Evolutionary conservation across 2,113 vertebrate species (phyloP).

Genomic region (Gopherus flavomarginatus): DNA sequence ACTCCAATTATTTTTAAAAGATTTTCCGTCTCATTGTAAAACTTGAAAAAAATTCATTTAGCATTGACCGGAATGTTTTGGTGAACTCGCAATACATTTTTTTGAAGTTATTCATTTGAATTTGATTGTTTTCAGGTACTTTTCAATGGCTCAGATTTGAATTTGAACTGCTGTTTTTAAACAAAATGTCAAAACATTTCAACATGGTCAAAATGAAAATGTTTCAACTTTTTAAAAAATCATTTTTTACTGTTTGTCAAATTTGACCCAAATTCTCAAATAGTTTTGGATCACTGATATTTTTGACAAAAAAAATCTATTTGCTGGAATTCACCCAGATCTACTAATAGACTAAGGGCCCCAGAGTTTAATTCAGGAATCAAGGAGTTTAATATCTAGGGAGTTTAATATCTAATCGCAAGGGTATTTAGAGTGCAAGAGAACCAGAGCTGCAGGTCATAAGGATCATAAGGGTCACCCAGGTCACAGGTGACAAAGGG

Average conservation of each 20-base stretch:
- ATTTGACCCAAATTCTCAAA: neutral
- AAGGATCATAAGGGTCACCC: neutral
- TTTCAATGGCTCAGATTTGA: neutral
- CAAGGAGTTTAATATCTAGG: neutral
- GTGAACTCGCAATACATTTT: neutral
- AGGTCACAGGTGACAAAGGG: neutral
- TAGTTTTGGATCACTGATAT: too few species aligned
- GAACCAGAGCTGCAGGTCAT: neutral
- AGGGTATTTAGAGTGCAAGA: neutral
- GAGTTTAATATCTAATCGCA: neutral
- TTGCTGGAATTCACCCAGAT: too few species aligned
- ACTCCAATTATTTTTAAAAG: neutral
- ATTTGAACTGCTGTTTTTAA: neutral
- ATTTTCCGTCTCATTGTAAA: neutral
- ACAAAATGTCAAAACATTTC: neutral
- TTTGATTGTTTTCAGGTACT: neutral
- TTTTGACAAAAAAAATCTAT: too few species aligned
- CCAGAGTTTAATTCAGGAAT: neutral
- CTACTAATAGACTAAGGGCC: neutral
- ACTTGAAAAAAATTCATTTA: neutral
- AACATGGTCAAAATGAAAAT: neutral
- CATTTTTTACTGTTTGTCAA: neutral
- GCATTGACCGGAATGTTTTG: neutral
- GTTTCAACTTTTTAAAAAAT: neutral
- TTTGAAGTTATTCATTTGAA: neutral